Base-by-base conservation (phyloP, 2,888 invertebrate genomes). In the Drosophila greeni region DNA sequence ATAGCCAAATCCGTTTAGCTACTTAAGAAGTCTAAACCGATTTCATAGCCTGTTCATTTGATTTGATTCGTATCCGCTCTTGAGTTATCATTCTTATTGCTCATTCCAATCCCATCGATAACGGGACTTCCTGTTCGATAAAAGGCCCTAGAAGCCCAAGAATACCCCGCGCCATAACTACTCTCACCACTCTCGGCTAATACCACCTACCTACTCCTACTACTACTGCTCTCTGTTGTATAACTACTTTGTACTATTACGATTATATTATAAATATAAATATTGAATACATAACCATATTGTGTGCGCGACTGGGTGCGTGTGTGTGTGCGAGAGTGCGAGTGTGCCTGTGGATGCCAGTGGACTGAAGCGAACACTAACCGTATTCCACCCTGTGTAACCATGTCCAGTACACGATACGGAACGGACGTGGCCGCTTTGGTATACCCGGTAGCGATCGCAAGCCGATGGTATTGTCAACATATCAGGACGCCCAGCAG, bases 401-500 rank as follows among this genome's bases (percentile, higher is more conserved):
- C 23, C 75, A 75, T 74, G 71, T 74, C 70, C 82, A 97, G 90
- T 95, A 96, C 91, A 94, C 96, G 79, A 91, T 96, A 89, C 92
- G 95, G 82, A 96, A 95, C 88, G 95, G 95, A 70, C 92, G 95
- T 73, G 91, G 94, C 67, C 90, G 92, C 67, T 94, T 95, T 87
- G 92, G 92, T 71, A 94, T 94, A 66, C 94, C 95, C 56, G 94
- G 94, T 66, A 94, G 94, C 58, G 97, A 98, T 90, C 93, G 96
- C 75, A 97, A 97, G 89, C 97, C 97, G 48, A 91, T 97, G 86
- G 97, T 98, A 75, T 92, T 97, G 77, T 97, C 96, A 85, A 97
- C 97, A 76, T 97, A 97, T 91, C 92, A 97, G 89, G 97, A 96
- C 89, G 96, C 95, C 78, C 95, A 95, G 89, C 96, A 97, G 91